Base-by-base conservation (phyloP, 2,113 vertebrate species). In the Tretioscincus oriximinensis region DNA sequence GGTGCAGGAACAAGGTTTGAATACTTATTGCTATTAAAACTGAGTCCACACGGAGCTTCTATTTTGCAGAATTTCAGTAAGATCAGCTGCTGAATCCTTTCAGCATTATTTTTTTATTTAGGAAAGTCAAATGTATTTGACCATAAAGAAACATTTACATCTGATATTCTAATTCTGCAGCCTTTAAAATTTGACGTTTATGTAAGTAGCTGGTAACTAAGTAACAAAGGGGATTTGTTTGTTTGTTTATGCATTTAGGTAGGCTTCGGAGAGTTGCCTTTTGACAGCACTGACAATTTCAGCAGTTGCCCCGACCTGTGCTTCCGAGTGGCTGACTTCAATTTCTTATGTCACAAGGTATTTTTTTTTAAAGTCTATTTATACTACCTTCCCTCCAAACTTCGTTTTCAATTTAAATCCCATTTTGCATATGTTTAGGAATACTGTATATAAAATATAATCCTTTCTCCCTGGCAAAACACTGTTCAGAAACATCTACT, bases 311-410 rank as follows among this genome's bases (percentile, higher is more conserved):
- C 98, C 0, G 98, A 99, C 0, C 92, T 99, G 77, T 99, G 97
- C 89, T 99, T 99, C 94, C 95, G 93, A 26, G 97, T 99, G 2
- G 93, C 95, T 1, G 93, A 93, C 60, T 97, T 94, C 76, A 92
- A 93, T 90, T 99, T 99, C 71, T 90, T 99, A 82, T 99, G 98
- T 91, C 98, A 99, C 89, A 99, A 99, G 96, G 98, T 99, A 84
- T 20, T 77, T 20, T 58, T 49, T 26, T 65, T 9, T 66, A 41
- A 51, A 51, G 49, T 2, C 9, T 58, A 18, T 58, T 18, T 58
- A 58, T 18, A 12, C 54, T 58, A 14, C 54, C 54, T 58, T 58
- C 54, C 14, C 54, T 16, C 35, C 35, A 41, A 41, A 2, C 35
- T 41, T 41, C 35, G 2, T 41, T 41, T 41, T 41, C 35, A 2